These are phyloP conservation scores for Pseudorhiza aurosa DNA, from an alignment of 30 jellyfish, hydroid and myxozoan genomes.

Conservation along the genomic window DNA sequence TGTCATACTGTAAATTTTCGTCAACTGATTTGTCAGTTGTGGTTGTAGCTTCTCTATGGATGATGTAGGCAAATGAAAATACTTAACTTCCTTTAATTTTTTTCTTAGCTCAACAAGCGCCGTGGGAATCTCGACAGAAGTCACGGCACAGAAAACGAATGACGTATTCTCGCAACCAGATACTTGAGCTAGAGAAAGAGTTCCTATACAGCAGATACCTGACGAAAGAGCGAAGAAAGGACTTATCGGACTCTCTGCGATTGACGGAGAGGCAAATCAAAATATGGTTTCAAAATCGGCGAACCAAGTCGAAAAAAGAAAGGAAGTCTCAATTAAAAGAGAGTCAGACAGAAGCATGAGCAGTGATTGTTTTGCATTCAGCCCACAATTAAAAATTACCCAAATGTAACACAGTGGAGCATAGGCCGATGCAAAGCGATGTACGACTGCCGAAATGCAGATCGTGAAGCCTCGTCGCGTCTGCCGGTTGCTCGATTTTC, in stretches of 20 bases:
- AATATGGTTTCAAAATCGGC: constrained; percentile 85
- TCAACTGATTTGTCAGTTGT: too few species aligned
- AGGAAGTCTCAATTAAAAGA: constrained; percentile 33
- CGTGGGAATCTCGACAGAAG: constrained; percentile 89
- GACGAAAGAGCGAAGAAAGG: constrained; percentile 87
- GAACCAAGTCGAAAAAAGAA: constrained; percentile 82
- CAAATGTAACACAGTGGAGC: too few species aligned
- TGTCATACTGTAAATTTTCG: too few species aligned
- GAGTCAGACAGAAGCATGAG: not conserved
- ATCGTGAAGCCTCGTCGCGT: too few species aligned
- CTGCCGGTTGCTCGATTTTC: too few species aligned
- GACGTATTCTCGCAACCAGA: constrained; percentile 89
- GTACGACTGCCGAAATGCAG: too few species aligned
- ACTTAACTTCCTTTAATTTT: too few species aligned
- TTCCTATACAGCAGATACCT: constrained; percentile 79
- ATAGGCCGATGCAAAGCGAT: too few species aligned
- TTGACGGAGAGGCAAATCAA: constrained; percentile 90
- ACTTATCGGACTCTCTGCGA: constrained; percentile 69
- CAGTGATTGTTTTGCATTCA: not conserved
- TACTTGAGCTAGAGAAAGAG: constrained; percentile 83
- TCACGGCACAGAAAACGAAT: constrained; percentile 85
- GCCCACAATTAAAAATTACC: too few species aligned
- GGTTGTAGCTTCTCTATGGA: too few species aligned
- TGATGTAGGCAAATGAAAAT: too few species aligned
- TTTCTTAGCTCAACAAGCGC: constrained; percentile 80